phyloP scores from a whole-genome alignment of 2,113 vertebrate species.

The Grammomys surdaster region DNA sequence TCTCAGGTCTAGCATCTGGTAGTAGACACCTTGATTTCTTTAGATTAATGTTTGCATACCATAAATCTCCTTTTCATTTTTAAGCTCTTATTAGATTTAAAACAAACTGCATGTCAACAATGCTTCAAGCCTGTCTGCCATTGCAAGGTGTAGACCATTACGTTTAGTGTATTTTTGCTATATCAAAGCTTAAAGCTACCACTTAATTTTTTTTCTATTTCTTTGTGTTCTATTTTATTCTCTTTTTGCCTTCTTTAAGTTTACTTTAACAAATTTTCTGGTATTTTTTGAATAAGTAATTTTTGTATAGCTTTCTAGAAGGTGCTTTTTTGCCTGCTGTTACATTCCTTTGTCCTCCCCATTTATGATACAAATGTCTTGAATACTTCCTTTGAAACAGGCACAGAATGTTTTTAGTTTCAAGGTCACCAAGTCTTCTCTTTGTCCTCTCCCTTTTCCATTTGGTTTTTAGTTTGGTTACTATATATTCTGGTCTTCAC shows the following conservation, averaged over 20 bases:
- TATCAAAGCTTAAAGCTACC: background rate
- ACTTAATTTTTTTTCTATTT: background rate
- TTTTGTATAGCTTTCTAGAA: background rate
- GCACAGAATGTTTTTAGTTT: background rate
- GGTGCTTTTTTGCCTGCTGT: background rate
- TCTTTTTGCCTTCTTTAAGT: background rate
- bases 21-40: background rate
- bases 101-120: background rate
- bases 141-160: background rate
- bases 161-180: background rate
- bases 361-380: background rate
- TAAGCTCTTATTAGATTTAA: background rate
- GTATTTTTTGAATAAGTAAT: background rate
- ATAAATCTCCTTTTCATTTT: background rate
- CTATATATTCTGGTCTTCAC: background rate
- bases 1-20: background rate
- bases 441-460: background rate
- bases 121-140: background rate
- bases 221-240: background rate
- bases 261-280: background rate
- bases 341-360: too few species aligned
- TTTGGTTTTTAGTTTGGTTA: background rate
- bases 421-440: background rate
- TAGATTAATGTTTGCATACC: background rate
- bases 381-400: background rate